A percentile compares a stretch with the other conserved stretches of the same genome.
Conservation (phyloP, 23 tunicate species). For the Trididemnum miniatum region DNA sequence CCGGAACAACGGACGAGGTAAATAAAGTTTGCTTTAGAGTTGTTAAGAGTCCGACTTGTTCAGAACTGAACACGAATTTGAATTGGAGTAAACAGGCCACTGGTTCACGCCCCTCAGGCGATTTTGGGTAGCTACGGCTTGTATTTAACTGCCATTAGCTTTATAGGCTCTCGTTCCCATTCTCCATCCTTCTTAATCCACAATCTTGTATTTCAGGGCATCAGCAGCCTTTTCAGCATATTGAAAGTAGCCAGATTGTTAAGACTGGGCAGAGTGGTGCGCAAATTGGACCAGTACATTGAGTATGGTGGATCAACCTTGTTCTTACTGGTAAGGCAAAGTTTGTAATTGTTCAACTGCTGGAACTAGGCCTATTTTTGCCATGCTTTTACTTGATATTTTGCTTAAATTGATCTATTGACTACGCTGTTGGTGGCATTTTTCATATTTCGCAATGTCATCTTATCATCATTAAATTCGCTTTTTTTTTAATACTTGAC, state of each 20-base stretch:
- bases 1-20: constrained; percentile 46
- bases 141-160: background rate
- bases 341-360: background rate
- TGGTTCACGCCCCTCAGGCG: too few relatives aligned
- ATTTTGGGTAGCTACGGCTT: too few relatives aligned
- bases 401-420: background rate
- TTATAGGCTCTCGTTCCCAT: background rate
- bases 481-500: too few relatives aligned
- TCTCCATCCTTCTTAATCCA: background rate
- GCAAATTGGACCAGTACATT: constrained; percentile 96
- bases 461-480: too few relatives aligned
- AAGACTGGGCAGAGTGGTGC: constrained; percentile 85
- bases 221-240: constrained; percentile 87
- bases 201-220: constrained; percentile 56
- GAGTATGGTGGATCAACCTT: constrained; percentile 99
- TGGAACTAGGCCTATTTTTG: too few relatives aligned
- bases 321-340: constrained; percentile 63
- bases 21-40: too few relatives aligned
- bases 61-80: too few relatives aligned
- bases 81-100: too few relatives aligned
- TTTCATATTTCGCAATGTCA: too few relatives aligned
- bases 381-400: too few relatives aligned
- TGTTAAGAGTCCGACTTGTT: too few relatives aligned
- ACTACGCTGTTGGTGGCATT: background rate
- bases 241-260: constrained; percentile 86